Percentiles rank a stretch among this genome's conserved stretches.
Evolutionary conservation across 2,113 vertebrate species (phyloP).

Genomic region (Cephalophus harveyi): DNA sequence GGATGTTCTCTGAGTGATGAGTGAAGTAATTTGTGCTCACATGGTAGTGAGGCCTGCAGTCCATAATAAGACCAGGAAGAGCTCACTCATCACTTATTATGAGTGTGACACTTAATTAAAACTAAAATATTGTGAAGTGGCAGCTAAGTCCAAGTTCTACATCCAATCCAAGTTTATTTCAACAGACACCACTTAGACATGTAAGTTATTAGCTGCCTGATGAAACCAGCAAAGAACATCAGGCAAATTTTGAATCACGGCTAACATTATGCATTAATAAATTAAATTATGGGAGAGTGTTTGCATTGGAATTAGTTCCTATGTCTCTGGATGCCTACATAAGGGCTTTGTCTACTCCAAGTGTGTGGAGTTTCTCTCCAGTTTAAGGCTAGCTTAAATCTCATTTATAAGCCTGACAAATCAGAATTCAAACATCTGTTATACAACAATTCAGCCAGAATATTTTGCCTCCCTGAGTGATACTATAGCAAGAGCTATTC

Average conservation of each 20-base stretch:
- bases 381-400: not conserved
- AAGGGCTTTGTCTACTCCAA: not conserved
- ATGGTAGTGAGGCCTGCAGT: not conserved
- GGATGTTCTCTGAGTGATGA: not conserved
- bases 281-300: not conserved
- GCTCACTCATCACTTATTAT: constrained; percentile 52
- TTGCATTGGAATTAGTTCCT: not conserved
- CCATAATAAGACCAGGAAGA: not conserved
- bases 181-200: constrained; percentile 36
- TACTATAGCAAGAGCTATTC: not conserved
- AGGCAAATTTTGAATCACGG: not conserved
- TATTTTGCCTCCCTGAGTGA: not conserved
- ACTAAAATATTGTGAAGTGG: constrained; percentile 61
- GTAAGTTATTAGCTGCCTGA: constrained; percentile 48
- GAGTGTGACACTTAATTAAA: constrained; percentile 70
- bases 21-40: constrained; percentile 3
- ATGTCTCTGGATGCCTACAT: not conserved
- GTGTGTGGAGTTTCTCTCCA: not conserved
- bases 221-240: not conserved
- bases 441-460: not conserved
- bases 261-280: not conserved
- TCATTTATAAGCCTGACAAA: not conserved
- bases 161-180: constrained; percentile 53
- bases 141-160: not conserved
- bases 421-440: not conserved